Percentiles rank a stretch among this genome's conserved stretches.
Evolutionary conservation across 2,113 vertebrate species (phyloP).

Genomic region (Neomonachus schauinslandi): DNA sequence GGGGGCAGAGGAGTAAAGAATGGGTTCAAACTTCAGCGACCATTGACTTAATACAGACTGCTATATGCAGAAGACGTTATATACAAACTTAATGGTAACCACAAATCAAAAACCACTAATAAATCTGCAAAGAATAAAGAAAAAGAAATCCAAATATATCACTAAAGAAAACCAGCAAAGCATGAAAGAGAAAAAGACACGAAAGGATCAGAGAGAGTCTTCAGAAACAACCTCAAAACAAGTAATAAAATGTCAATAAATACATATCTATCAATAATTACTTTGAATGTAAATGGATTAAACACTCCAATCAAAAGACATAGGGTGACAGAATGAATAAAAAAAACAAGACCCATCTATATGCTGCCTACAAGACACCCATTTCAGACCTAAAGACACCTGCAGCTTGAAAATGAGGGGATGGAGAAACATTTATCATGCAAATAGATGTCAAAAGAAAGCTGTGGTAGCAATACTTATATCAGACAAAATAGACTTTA

Average conservation of each 20-base stretch:
- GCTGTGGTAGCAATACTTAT: neutral
- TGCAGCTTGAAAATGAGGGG: neutral
- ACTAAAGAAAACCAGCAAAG: neutral
- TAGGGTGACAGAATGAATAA: neutral
- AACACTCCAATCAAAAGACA: neutral
- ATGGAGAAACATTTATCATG: neutral
- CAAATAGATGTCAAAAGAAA: neutral
- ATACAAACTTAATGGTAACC: neutral
- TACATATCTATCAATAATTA: neutral
- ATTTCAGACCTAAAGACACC: neutral
- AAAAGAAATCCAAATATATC: neutral
- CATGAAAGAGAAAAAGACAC: neutral
- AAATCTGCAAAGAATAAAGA: neutral
- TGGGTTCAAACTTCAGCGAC: neutral
- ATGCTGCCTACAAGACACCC: neutral
- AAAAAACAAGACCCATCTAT: neutral
- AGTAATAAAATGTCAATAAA: neutral
- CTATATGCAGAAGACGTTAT: neutral
- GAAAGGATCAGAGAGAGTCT: neutral
- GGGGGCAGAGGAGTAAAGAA: neutral
- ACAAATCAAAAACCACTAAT: neutral
- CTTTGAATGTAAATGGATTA: neutral
- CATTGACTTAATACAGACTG: neutral
- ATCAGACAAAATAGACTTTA: neutral
- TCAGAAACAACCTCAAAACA: neutral